A percentile compares a stretch with the other conserved stretches of the same genome.
These are phyloP conservation scores for Phania funesta DNA, from an alignment of 2,888 invertebrate species.

Conservation along the genomic window DNA sequence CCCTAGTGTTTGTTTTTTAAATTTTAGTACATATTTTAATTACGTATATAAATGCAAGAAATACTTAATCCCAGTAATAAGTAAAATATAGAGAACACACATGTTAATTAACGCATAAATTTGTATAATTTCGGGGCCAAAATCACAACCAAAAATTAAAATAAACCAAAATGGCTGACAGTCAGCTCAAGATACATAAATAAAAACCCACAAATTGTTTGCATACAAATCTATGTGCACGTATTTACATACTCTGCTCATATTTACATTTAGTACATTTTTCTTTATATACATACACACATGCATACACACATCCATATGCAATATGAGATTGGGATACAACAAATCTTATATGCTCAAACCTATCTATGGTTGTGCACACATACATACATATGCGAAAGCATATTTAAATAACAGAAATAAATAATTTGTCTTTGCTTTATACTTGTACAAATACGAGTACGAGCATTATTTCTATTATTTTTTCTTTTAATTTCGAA, in stretches of 20 bases:
- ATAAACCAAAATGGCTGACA: constrained; percentile 49
- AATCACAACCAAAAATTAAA: constrained; percentile 20
- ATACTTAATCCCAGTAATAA: no score
- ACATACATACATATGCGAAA: constrained; percentile 8
- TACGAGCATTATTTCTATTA: constrained; percentile 54
- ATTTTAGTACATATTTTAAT: no score
- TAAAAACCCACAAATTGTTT: background rate
- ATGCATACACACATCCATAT: background rate
- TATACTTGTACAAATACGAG: constrained; percentile 39
- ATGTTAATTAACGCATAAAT: no score
- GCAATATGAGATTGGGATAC: background rate
- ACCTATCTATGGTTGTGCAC: no score
- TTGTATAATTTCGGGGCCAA: constrained; percentile 52
- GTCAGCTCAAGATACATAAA: background rate
- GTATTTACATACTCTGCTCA: background rate
- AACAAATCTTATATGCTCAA: no score
- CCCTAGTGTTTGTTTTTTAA: no score
- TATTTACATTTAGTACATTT: background rate
- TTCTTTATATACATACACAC: background rate
- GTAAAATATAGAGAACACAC: no score
- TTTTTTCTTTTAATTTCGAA: constrained; percentile 30
- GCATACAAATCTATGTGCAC: background rate
- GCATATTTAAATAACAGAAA: constrained; percentile 45
- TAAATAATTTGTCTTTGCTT: constrained; percentile 65
- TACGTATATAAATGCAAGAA: no score